A percentile compares a stretch with the other conserved stretches of the same genome.
Conservation (phyloP, 2,113 vertebrate genomes). For the Harpagus bidentatus region DNA sequence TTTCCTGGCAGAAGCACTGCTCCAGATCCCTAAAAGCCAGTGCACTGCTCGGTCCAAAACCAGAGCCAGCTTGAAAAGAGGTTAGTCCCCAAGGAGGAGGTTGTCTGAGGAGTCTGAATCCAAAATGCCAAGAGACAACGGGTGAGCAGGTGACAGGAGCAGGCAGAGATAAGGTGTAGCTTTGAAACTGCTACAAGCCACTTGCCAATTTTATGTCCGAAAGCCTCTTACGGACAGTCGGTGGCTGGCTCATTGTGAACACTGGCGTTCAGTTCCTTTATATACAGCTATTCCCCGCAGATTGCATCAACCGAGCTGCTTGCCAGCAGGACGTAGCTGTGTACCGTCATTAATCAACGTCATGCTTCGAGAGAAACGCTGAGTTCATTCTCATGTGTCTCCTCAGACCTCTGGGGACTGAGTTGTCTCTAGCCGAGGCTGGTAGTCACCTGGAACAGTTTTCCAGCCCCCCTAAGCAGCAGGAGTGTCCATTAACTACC, state of each 20-base stretch:
- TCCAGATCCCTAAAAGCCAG: not conserved
- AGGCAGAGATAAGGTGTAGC: not conserved
- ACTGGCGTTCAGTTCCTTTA: not conserved
- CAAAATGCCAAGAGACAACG: not conserved
- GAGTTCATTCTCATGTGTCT: conserved; percentile 64
- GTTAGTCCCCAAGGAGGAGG: not conserved
- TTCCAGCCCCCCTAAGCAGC: conserved; percentile 77
- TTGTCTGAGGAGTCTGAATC: not conserved
- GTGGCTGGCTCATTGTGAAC: not conserved
- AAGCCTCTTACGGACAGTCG: not conserved
- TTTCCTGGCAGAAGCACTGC: not conserved
- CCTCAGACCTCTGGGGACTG: conserved; percentile 72
- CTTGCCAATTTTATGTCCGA: not conserved
- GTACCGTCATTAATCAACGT: conserved; percentile 79
- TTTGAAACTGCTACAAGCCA: not conserved
- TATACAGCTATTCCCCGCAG: not conserved
- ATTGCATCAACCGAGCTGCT: conserved; percentile 46
- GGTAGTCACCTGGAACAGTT: conserved; percentile 82
- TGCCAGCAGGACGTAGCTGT: conserved; percentile 68
- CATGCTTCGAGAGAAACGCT: conserved; percentile 71
- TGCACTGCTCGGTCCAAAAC: not conserved
- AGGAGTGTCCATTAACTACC: conserved; percentile 82
- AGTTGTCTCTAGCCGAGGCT: conserved; percentile 69
- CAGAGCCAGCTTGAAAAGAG: not conserved
- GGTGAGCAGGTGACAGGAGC: not conserved